Evolutionary conservation across 2,797 vertebrate genomes (phyloP), one percentile per base, ranked within the genome.

Genomic region (Neomorphus geoffroyi): DNA sequence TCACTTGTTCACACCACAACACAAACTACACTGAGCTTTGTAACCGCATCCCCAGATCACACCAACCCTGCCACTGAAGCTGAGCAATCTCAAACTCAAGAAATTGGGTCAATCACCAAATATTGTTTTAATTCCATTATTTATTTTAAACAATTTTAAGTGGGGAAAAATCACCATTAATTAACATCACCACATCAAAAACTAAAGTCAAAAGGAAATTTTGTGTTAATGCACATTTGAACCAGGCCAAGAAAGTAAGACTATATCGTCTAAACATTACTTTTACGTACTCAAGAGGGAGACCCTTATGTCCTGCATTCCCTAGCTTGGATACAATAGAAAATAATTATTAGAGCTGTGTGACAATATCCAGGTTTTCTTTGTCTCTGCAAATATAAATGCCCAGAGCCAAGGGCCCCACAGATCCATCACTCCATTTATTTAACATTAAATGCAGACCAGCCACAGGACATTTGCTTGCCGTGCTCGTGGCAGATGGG

Each of bases 171-270:
- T 66, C 54, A 62, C 60, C 2, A 0, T 27, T 84, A 94, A 32
- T 39, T 69, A 62, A 81, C 0, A 1, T 27, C 48, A 86, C 15
- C 26, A 45, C 64, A 77, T 53, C 10, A 35, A 41, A 80, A 62
- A 57, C 39, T 83, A n/a, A 90, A 79, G 62, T 67, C 51, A 32
- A 83, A 93, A 94, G 58, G 65, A 78, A 93, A 77, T 46, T 73
- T 84, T 96, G 92, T 88, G 93, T 96, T 95, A 96, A 95, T 58
- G 78, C 71, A 94, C 72, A 96, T 92, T 94, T 97, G 96, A 97
- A 95, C 80, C 85, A 97, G 95, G 90, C 77, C 96, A 97, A 96
- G 87, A 96, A 96, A 97, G 95, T 33, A 66, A 89, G 30, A 88
- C 13, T 33, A 3, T 65, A 57, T 60, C 27, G 62, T 84, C 53